Base-by-base conservation (phyloP, 2,797 vertebrate species). In the Arrhamphus sclerolepis region DNA sequence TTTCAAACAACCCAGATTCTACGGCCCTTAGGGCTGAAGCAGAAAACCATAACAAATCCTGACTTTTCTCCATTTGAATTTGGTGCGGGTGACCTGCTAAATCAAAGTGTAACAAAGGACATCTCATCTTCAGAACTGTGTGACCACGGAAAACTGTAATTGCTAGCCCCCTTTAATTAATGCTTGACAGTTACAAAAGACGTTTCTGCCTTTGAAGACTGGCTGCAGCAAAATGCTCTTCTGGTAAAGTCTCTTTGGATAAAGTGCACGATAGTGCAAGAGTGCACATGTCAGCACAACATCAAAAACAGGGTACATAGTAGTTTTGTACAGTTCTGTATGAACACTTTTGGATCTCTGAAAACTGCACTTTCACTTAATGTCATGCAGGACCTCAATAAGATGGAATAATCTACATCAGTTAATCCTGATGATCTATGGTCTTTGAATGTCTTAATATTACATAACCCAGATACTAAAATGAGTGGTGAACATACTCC, bases 1-100 rank as follows among this genome's bases (percentile, higher is more conserved):
- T 73, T 66, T 59, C 66, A 72, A 56, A 67, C 5, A 14, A 75
- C 72, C 70, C 53, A 66, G 24, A 77, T 73, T 73, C 46, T 16
- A 24, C 13, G 21, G 66, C 68, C 63, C 63, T 16, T 24, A 79
- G 75, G 43, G 60, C 42, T 9, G 56, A 71, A 70, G 62, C 24
- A n/a, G 41, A 46, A 57, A 69, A 16, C 18, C 52, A 17, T 5
- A 28, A 73, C 26, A 43, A 46, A 65, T 40, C 21, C 40, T 2
- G 41, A 66, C 53, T 56, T 54, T 40, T 34, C 48, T 34, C 10
- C n/a, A 57, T 73, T 71, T 75, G 16, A 46, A 67, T 73, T 50
- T 68, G 48, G 34, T 55, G 66, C 46, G 3, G 43, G 8, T 46
- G 28, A 31, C 28, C 62, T 38, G 18, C 1, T 50, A 53, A 60